These are phyloP conservation scores for Teleopsis dalmanni DNA, from an alignment of 1,140 invertebrate genomes.

Conservation along the genomic window DNA sequence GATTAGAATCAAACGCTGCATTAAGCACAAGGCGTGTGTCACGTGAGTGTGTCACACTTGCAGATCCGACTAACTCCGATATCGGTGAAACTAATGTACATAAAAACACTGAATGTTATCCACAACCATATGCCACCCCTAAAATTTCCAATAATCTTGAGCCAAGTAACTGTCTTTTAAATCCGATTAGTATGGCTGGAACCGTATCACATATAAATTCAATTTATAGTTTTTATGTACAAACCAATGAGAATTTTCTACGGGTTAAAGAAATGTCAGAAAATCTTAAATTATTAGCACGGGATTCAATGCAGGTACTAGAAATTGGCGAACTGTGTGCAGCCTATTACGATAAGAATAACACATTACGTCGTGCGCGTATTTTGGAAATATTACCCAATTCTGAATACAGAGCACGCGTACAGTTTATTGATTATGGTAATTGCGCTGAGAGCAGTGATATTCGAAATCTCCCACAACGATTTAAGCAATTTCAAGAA, in stretches of 20 bases:
- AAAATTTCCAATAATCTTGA: no score
- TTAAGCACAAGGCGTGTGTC: no score
- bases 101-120: constrained; percentile 8
- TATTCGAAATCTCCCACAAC: constrained; percentile 54
- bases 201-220: constrained; percentile 28
- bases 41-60: no score
- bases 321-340: constrained; percentile 24
- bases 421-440: constrained; percentile 65
- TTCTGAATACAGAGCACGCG: constrained; percentile 46
- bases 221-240: constrained; percentile 25
- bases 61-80: constrained; percentile 5
- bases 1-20: no score
- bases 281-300: constrained; percentile 17
- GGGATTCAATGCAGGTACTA: constrained; percentile 11
- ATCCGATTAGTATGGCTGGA: no score
- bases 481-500: constrained; percentile 52
- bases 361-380: constrained; percentile 26
- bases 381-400: constrained; percentile 22
- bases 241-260: constrained; percentile 19
- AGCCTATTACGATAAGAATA: constrained; percentile 22
- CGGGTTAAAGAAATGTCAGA: constrained; percentile 24
- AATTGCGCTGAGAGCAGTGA: constrained; percentile 54
- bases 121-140: no score
- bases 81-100: background rate
- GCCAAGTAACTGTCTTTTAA: no score